Percentiles rank a stretch among this genome's conserved stretches.
Conservation (phyloP, 2,888 invertebrate species). For the Cosmia pyralina region DNA sequence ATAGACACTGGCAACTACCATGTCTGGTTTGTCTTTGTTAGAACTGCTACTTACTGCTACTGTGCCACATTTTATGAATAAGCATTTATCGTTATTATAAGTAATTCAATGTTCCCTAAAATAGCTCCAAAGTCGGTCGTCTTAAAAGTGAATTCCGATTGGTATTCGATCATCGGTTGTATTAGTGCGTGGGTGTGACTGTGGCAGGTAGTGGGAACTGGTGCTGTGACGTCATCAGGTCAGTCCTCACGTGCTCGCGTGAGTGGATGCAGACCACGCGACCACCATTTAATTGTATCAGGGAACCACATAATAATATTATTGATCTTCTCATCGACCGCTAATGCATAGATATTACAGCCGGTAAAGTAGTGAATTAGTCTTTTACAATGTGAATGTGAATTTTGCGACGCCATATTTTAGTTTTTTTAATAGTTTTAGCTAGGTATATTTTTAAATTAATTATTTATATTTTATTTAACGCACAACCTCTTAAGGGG, state of each 20-base stretch:
- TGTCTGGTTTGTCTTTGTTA: no score
- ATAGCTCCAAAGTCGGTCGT: background rate
- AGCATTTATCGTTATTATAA: background rate
- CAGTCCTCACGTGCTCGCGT: background rate
- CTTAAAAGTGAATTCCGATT: background rate
- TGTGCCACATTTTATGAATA: background rate
- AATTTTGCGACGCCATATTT: no score
- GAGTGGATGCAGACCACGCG: background rate
- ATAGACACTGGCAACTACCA: no score
- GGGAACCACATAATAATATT: background rate
- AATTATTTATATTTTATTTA: no score
- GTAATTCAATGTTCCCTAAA: background rate
- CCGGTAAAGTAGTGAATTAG: background rate
- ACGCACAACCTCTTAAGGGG: no score
- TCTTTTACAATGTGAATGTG: no score
- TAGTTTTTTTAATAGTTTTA: no score
- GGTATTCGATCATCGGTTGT: background rate
- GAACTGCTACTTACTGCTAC: background rate
- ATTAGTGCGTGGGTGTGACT: background rate
- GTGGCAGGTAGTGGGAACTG: conserved; percentile 2
- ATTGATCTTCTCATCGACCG: background rate
- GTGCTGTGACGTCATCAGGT: conserved; percentile 37
- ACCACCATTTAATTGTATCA: background rate
- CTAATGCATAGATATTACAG: background rate
- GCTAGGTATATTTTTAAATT: no score